Conservation (phyloP, 2,888 invertebrate genomes). For the Baronia brevicornis region DNA sequence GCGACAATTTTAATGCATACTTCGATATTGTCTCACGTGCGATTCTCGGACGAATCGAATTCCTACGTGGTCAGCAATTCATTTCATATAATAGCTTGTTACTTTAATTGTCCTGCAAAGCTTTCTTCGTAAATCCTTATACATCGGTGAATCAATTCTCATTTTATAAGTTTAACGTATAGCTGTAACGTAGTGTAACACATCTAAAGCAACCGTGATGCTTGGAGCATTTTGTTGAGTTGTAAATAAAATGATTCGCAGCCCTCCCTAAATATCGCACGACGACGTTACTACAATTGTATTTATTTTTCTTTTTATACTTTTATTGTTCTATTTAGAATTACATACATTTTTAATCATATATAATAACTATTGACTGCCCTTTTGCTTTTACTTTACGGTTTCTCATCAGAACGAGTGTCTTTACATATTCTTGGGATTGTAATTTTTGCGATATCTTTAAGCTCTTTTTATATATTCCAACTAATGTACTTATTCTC, state of each 20-base stretch:
- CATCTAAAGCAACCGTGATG: constrained; percentile 39
- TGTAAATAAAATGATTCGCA: constrained; percentile 35
- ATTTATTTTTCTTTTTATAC: too few relatives aligned
- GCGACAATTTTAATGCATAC: constrained; percentile 26
- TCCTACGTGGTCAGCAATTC: constrained; percentile 52
- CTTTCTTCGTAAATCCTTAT: constrained; percentile 41
- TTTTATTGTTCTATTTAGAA: too few relatives aligned
- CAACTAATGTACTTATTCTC: too few relatives aligned
- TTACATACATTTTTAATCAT: too few relatives aligned
- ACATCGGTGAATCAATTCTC: constrained; percentile 44
- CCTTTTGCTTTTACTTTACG: too few relatives aligned
- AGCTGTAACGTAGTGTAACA: constrained; percentile 33
- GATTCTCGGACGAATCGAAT: constrained; percentile 28
- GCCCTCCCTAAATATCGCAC: constrained; percentile 21
- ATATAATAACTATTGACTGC: too few relatives aligned
- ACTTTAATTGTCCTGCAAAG: constrained; percentile 37
- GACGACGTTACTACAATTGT: too few relatives aligned
- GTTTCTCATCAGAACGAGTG: too few relatives aligned
- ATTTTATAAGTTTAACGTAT: constrained; percentile 34
- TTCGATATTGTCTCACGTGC: constrained; percentile 25
- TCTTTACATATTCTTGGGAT: too few relatives aligned
- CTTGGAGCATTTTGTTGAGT: constrained; percentile 32
- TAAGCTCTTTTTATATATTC: too few relatives aligned
- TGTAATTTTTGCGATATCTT: too few relatives aligned
- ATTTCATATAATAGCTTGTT: constrained; percentile 55